These are phyloP conservation scores for Platyscelio sp. DNA, from an alignment of 2,888 invertebrate genomes.

Conservation along the genomic window DNA sequence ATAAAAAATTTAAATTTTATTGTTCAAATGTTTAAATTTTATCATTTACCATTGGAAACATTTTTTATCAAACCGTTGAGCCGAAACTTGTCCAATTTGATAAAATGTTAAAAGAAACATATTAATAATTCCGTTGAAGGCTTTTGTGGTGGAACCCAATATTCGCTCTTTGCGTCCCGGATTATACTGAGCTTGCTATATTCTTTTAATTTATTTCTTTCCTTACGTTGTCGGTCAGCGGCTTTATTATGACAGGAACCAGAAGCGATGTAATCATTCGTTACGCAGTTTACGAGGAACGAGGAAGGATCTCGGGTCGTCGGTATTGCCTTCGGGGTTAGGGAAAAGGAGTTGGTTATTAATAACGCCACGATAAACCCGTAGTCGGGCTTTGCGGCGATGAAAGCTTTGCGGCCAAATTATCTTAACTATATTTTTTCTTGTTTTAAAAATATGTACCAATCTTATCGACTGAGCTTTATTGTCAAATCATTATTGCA, in stretches of 20 bases:
- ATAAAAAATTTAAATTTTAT: too few species aligned
- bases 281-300: conserved; percentile 78
- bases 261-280: conserved; percentile 70
- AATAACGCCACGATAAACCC: conserved; percentile 81
- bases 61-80: too few species aligned
- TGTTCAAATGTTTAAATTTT: too few species aligned
- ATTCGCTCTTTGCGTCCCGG: not conserved
- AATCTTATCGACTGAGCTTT: too few species aligned
- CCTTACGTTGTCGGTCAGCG: conserved; percentile 43
- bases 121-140: too few species aligned
- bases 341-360: conserved; percentile 77
- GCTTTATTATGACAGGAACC: conserved; percentile 49
- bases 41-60: too few species aligned
- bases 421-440: conserved; percentile 65
- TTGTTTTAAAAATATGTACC: conserved; percentile 18
- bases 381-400: conserved; percentile 78
- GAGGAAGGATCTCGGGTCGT: conserved; percentile 74
- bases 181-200: conserved; percentile 32
- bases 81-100: too few species aligned
- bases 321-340: conserved; percentile 71
- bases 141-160: not conserved
- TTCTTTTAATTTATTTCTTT: conserved; percentile 60
- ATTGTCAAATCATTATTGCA: too few species aligned
- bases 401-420: conserved; percentile 79
- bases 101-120: too few species aligned